Conservation (phyloP, 2,113 vertebrate species). For the Myanophis thanlyinensis region DNA sequence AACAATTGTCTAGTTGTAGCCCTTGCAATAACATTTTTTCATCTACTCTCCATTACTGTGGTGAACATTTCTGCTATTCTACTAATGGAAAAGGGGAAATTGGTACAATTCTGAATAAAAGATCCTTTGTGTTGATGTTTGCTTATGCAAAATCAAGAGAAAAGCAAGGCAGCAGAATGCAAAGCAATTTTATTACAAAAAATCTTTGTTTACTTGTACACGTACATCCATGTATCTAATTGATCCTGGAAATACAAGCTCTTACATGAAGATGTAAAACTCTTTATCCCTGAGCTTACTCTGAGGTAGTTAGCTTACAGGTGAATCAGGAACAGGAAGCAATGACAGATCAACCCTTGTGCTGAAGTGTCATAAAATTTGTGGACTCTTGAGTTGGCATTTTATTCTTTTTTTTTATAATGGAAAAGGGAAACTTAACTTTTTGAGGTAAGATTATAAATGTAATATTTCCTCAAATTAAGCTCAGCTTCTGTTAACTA, state of each 20-base stretch:
- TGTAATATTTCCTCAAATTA: background rate
- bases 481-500: background rate
- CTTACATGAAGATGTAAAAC: background rate
- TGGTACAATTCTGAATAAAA: background rate
- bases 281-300: background rate
- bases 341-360: background rate
- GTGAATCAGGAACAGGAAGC: background rate
- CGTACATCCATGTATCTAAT: background rate
- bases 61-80: background rate
- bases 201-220: background rate
- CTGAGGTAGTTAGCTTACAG: background rate
- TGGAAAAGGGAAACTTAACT: background rate
- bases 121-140: background rate
- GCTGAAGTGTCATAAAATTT: background rate
- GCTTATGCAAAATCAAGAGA: background rate
- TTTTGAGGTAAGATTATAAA: background rate
- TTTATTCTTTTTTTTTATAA: background rate
- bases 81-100: background rate
- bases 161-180: background rate
- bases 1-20: background rate
- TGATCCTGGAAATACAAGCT: background rate
- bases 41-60: background rate
- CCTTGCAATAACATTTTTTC: background rate
- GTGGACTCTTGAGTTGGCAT: background rate
- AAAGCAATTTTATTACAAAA: background rate